Evolutionary conservation across 2,888 invertebrate species (phyloP).

Genomic region (Heteromurus nitidus): DNA sequence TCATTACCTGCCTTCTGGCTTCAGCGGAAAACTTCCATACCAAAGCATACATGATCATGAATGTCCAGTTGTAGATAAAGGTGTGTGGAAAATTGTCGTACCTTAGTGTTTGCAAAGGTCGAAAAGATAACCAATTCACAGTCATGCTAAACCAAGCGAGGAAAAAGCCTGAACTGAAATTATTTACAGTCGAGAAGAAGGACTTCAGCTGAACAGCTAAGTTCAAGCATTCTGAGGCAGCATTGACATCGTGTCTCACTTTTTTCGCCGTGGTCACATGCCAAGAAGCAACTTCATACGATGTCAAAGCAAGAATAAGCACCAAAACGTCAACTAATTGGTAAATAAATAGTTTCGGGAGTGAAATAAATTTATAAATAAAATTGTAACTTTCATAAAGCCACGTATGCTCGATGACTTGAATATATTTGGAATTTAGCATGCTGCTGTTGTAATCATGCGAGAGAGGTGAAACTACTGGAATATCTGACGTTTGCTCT

Average conservation of each 20-base stretch:
- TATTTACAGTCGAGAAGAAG: slow-evolving; percentile 21
- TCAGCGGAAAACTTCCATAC: not conserved
- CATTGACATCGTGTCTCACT: not conserved
- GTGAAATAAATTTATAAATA: not conserved
- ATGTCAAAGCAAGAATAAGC: not conserved
- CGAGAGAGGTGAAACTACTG: not conserved
- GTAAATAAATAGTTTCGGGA: not conserved
- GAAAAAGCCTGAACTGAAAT: not conserved
- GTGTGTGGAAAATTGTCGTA: not conserved
- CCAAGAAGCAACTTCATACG: not conserved
- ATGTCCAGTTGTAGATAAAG: not conserved
- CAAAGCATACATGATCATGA: not conserved
- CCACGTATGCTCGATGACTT: too few species aligned
- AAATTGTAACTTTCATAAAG: not conserved
- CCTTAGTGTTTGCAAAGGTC: not conserved
- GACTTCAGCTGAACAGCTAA: not conserved
- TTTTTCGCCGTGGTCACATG: not conserved
- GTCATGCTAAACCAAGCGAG: not conserved
- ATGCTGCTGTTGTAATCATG: not conserved
- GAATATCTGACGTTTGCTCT: not conserved
- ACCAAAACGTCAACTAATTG: not conserved
- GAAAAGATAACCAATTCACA: not conserved
- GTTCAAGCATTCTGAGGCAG: too few species aligned
- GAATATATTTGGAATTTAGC: not conserved
- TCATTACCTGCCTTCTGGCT: not conserved